Conservation (phyloP, 92 coral and sea anemone genomes). For the Actinostola sp. region DNA sequence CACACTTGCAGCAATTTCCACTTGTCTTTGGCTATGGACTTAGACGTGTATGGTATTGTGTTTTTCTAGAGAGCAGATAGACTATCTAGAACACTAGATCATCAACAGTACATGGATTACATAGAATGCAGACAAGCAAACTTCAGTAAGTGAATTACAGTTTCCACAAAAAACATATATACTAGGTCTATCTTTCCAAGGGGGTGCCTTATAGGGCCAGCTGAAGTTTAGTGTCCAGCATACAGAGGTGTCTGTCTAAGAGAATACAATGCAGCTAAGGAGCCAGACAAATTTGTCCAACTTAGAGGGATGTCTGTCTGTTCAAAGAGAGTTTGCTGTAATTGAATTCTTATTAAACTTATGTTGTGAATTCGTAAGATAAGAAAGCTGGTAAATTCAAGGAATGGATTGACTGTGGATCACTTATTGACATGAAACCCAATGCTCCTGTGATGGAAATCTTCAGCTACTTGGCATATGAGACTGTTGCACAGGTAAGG, state of each 20-base stretch:
- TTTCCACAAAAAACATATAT: too few species aligned
- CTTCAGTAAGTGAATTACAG: constrained; percentile 81
- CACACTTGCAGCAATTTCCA: too few species aligned
- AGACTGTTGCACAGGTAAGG: constrained; percentile 92
- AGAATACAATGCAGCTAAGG: too few species aligned
- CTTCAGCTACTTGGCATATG: constrained; percentile 93
- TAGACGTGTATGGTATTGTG: background rate
- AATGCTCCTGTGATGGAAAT: constrained; percentile 98
- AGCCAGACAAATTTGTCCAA: too few species aligned
- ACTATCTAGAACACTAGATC: constrained; percentile 86
- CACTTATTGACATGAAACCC: constrained; percentile 94
- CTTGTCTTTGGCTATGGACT: background rate
- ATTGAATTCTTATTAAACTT: background rate
- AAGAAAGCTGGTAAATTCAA: constrained; percentile 98
- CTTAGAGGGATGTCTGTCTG: too few species aligned
- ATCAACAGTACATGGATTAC: constrained; percentile 93
- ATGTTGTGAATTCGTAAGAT: constrained; percentile 36
- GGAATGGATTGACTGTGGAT: constrained; percentile 96
- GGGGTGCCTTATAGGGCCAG: too few species aligned
- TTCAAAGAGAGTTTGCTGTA: background rate
- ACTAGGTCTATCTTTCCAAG: too few species aligned
- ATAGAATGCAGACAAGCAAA: constrained; percentile 95
- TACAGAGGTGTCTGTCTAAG: too few species aligned
- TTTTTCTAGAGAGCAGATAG: constrained; percentile 87
- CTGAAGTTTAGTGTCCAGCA: too few species aligned